A percentile compares a stretch with the other conserved stretches of the same genome.
Conservation (phyloP, 2,888 invertebrate genomes). For the Poecilus cupreus region DNA sequence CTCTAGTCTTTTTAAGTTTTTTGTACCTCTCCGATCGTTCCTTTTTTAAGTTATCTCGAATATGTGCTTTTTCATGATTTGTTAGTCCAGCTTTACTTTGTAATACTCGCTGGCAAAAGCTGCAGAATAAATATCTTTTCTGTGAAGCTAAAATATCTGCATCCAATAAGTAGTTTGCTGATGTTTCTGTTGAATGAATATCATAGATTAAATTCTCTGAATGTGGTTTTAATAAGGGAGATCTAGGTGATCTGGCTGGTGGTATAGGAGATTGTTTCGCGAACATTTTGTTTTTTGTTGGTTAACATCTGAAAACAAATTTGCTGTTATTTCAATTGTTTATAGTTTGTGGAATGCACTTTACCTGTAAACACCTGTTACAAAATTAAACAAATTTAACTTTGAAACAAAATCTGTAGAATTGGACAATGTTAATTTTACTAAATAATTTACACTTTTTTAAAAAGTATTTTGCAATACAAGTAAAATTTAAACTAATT, state of each 20-base stretch:
- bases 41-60: background rate
- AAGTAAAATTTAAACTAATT: constrained; percentile 8
- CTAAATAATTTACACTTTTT: background rate
- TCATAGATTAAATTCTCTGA: constrained; percentile 28
- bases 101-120: constrained; percentile 12
- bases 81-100: constrained; percentile 36
- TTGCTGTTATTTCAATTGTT: background rate
- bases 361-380: constrained; percentile 24
- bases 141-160: constrained; percentile 22
- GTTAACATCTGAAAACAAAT: background rate
- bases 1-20: background rate
- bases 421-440: background rate
- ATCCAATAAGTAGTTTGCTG: background rate
- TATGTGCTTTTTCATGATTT: constrained; percentile 48
- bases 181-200: constrained; percentile 32
- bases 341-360: background rate
- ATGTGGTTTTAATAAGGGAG: constrained; percentile 30
- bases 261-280: constrained; percentile 37
- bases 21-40: constrained; percentile 30
- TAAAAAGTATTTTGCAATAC: background rate
- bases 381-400: background rate
- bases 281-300: background rate
- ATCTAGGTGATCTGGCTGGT: constrained; percentile 10
- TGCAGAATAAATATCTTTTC: constrained; percentile 33
- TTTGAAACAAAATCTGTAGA: background rate